Conservation (phyloP, 2,113 vertebrate species). For the Tragelaphus buxtoni region DNA sequence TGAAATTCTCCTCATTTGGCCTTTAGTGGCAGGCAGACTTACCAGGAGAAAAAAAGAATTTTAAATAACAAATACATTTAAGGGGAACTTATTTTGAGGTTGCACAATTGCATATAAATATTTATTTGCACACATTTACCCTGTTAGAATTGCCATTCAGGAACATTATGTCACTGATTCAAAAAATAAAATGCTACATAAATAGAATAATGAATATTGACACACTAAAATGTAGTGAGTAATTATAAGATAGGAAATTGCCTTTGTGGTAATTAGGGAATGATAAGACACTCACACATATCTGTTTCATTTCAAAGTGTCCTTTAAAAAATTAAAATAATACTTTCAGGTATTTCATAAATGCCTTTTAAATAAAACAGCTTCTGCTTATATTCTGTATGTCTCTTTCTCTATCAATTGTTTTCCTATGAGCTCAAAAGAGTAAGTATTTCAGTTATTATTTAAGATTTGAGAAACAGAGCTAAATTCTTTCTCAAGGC, state of each 20-base stretch:
- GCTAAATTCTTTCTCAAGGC: neutral
- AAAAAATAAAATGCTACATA: neutral
- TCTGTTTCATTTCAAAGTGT: neutral
- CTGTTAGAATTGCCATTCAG: neutral
- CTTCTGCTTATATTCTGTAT: neutral
- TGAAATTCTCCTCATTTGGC: neutral
- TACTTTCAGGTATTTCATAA: neutral
- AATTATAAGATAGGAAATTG: neutral
- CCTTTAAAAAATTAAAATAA: neutral
- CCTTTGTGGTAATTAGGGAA: neutral
- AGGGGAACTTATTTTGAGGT: neutral
- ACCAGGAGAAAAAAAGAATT: neutral
- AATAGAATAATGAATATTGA: neutral
- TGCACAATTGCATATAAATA: conserved; percentile 1
- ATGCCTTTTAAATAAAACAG: neutral
- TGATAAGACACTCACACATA: neutral
- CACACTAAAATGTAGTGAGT: neutral
- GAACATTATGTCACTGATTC: neutral
- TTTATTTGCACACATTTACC: neutral
- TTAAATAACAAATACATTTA: neutral
- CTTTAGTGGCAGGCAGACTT: neutral
- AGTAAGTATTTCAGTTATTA: neutral
- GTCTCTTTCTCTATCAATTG: neutral
- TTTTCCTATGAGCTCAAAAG: neutral
- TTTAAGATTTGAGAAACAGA: neutral